Conservation (phyloP, 1,140 invertebrate species). For the Centruroides sculpturatus region DNA sequence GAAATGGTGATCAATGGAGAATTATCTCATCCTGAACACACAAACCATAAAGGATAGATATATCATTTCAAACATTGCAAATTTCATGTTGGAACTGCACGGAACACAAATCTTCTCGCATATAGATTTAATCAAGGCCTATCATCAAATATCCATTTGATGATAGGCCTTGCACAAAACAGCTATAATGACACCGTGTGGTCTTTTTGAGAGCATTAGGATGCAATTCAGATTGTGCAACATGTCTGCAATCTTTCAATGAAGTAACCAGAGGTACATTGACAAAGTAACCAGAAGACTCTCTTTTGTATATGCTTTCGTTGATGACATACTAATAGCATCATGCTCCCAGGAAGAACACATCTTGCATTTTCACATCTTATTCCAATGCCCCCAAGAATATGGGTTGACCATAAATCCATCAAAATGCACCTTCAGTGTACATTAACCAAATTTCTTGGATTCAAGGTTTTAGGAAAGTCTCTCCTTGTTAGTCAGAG, state of each 20-base stretch:
- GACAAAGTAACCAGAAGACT: constrained; percentile 28
- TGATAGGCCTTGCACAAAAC: too few species aligned
- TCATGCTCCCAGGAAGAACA: constrained; percentile 24
- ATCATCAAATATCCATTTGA: constrained; percentile 12
- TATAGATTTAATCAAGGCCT: constrained; percentile 9
- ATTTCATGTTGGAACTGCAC: constrained; percentile 10
- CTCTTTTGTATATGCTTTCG: constrained; percentile 27
- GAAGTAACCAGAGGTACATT: too few species aligned
- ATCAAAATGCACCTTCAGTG: too few species aligned
- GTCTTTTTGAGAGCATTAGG: constrained; percentile 5
- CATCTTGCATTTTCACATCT: neutral
- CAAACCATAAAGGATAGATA: constrained; percentile 12
- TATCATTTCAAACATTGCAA: constrained; percentile 4
- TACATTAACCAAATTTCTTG: too few species aligned
- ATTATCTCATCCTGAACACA: constrained; percentile 10
- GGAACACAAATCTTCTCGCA: constrained; percentile 2
- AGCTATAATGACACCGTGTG: constrained; percentile 9
- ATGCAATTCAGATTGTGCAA: constrained; percentile 18
- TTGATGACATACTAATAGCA: constrained; percentile 39
- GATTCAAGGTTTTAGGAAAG: constrained; percentile 19
- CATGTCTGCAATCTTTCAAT: constrained; percentile 7
- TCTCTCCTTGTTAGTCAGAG: constrained; percentile 19
- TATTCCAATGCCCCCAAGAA: too few species aligned
- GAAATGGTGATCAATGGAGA: constrained; percentile 8
- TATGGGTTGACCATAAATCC: too few species aligned